Conservation (phyloP, 2,113 vertebrate species). For the Alethe castanea region DNA sequence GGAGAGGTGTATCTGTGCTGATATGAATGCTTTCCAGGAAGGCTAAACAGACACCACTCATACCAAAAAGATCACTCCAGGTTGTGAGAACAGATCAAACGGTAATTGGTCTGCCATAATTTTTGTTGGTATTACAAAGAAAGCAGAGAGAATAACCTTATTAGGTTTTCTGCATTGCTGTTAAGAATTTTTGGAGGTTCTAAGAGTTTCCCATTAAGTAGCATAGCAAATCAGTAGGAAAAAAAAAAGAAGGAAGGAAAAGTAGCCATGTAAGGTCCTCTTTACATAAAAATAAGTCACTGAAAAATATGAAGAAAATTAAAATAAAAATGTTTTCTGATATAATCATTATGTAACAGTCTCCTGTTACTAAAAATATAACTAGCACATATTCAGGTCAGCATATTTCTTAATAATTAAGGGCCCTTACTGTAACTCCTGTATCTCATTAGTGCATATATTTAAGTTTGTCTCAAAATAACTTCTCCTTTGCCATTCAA, state of each 20-base stretch:
- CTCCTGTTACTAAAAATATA: neutral
- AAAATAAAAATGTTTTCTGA: neutral
- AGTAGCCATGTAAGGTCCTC: neutral
- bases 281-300: neutral
- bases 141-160: neutral
- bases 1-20: neutral
- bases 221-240: neutral
- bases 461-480: neutral
- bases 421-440: neutral
- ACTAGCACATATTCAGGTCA: neutral
- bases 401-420: neutral
- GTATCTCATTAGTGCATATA: neutral
- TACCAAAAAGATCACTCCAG: neutral
- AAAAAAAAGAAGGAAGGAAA: neutral
- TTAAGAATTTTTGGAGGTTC: neutral
- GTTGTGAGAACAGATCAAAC: neutral
- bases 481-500: neutral
- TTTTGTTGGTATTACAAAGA: neutral
- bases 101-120: neutral
- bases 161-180: neutral
- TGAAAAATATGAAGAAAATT: neutral
- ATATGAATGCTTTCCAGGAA: neutral
- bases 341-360: neutral
- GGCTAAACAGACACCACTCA: neutral
- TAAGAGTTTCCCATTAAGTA: neutral